Evolutionary conservation across 2,113 vertebrate species (phyloP).

Genomic region (Geococcyx californianus): DNA sequence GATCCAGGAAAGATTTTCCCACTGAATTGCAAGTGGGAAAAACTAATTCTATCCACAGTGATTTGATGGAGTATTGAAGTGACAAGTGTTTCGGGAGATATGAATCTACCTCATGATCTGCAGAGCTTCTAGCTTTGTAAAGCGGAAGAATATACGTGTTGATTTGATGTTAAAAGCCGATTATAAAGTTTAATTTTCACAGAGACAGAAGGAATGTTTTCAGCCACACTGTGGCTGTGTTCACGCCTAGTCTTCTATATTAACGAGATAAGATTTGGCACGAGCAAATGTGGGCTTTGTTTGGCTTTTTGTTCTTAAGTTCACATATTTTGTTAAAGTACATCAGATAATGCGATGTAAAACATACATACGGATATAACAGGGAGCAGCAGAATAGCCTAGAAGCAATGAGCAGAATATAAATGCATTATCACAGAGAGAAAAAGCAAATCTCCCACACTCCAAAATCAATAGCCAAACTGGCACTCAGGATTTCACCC

Average conservation of each 20-base stretch:
- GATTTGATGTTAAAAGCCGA: not conserved
- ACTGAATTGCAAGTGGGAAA: constrained; percentile 8
- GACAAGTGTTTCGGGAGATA: not conserved
- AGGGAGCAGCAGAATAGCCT: not conserved
- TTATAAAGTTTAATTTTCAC: not conserved
- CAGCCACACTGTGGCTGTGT: not conserved
- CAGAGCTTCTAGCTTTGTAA: not conserved
- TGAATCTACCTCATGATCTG: not conserved
- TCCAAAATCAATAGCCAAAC: not conserved
- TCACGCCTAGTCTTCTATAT: not conserved
- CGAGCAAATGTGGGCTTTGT: not conserved
- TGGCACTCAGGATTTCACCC: not conserved
- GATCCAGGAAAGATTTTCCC: constrained; percentile 42
- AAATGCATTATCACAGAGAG: not conserved
- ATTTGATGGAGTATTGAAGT: not conserved
- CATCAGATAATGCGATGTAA: not conserved
- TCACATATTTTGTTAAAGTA: not conserved
- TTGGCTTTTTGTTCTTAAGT: not conserved
- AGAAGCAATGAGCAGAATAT: not conserved
- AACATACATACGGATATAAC: not conserved
- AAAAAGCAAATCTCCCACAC: not conserved
- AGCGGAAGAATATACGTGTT: not conserved
- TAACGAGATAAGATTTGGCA: constrained; percentile 5
- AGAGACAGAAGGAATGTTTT: not conserved
- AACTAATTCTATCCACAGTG: not conserved